phyloP scores from a whole-genome alignment of 2,113 vertebrate genomes.

The Rattus rattus region DNA sequence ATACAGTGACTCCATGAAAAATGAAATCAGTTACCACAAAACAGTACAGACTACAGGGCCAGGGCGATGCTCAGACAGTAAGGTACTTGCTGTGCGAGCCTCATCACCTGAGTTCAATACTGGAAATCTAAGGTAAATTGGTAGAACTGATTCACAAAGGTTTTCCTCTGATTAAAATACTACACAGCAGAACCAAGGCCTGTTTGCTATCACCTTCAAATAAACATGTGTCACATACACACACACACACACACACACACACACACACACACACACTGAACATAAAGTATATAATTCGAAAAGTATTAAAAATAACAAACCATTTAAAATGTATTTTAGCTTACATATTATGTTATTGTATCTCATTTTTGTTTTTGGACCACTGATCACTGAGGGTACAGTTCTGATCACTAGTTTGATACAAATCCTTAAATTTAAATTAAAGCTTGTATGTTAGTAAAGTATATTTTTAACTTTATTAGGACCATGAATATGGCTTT shows the following conservation, averaged over 20 bases:
- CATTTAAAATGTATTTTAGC: neutral
- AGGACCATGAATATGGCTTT: neutral
- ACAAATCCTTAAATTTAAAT: constrained; percentile 22
- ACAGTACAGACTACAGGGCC: neutral
- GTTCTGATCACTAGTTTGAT: neutral
- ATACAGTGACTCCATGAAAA: neutral
- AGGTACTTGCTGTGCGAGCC: neutral
- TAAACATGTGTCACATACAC: neutral
- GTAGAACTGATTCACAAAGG: neutral
- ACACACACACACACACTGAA: too few species aligned
- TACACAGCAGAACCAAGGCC: neutral
- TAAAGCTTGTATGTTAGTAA: neutral
- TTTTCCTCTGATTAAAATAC: neutral
- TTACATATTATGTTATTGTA: neutral
- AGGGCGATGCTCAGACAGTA: too few species aligned
- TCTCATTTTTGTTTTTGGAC: neutral
- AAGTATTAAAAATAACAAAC: neutral
- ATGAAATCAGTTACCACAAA: neutral
- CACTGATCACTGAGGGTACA: neutral
- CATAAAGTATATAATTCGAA: neutral
- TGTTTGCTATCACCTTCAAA: neutral
- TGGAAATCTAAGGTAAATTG: neutral
- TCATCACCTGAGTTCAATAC: neutral
- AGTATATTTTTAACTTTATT: neutral
- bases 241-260: too few species aligned